Conservation (phyloP, 2,113 vertebrate species). For the Pipra filicauda region DNA sequence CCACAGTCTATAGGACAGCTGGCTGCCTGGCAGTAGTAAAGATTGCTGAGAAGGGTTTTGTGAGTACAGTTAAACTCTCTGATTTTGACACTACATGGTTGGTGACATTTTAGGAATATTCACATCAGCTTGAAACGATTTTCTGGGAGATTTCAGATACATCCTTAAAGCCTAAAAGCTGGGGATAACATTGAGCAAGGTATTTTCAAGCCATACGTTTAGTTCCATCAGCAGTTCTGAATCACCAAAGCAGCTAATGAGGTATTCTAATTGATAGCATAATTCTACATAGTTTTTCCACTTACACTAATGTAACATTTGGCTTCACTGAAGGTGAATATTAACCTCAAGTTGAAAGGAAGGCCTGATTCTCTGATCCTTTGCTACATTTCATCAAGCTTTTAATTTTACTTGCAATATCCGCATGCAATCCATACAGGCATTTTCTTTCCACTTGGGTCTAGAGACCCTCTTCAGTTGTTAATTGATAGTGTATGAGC, state of each 20-base stretch:
- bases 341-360: constrained; percentile 31
- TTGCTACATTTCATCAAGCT: constrained; percentile 39
- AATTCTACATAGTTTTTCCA: constrained; percentile 24
- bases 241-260: constrained; percentile 25
- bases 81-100: background rate
- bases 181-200: background rate
- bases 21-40: background rate
- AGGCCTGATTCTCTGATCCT: background rate
- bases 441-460: constrained; percentile 35
- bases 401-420: constrained; percentile 46
- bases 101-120: background rate
- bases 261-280: constrained; percentile 9
- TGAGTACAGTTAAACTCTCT: background rate
- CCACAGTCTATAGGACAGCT: background rate
- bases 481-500: background rate
- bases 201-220: constrained; percentile 9
- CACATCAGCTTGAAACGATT: background rate
- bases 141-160: background rate
- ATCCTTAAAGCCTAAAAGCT: background rate
- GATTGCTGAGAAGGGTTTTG: background rate
- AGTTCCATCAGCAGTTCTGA: constrained; percentile 33
- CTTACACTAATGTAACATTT: constrained; percentile 25
- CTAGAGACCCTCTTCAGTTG: background rate
- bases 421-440: background rate
- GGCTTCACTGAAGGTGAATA: background rate